A percentile compares a stretch with the other conserved stretches of the same genome.
These are phyloP conservation scores for Phengaris arion DNA, from an alignment of 2,888 invertebrate species.

Conservation along the genomic window DNA sequence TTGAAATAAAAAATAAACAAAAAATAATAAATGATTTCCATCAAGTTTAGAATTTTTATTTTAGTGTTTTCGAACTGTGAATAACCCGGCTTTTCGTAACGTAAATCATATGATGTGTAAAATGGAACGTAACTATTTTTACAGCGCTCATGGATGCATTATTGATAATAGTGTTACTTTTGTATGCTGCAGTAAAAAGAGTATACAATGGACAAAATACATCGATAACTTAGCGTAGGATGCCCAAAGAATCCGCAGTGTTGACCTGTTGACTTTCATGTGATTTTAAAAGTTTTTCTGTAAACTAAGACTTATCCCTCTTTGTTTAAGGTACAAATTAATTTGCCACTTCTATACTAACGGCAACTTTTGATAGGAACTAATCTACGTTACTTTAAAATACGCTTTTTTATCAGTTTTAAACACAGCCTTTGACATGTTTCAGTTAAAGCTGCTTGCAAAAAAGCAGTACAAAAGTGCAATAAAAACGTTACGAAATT, in stretches of 20 bases:
- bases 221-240: constrained; percentile 75
- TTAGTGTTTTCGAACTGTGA: constrained; percentile 48
- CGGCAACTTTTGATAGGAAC: constrained; percentile 28
- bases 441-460: constrained; percentile 2
- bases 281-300: constrained; percentile 61
- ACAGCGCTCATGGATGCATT: constrained; percentile 71
- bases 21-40: constrained; percentile 37
- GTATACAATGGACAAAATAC: constrained; percentile 69
- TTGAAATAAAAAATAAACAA: constrained; percentile 46
- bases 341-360: constrained; percentile 42
- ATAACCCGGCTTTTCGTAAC: constrained; percentile 62
- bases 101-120: constrained; percentile 62
- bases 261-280: constrained; percentile 70
- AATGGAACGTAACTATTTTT: constrained; percentile 58
- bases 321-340: constrained; percentile 49
- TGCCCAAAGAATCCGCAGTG: constrained; percentile 76
- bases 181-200: constrained; percentile 74
- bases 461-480: constrained; percentile 1
- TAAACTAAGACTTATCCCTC: constrained; percentile 78
- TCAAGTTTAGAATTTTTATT: constrained; percentile 52
- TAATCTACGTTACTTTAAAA: constrained; percentile 23
- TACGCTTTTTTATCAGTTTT: constrained; percentile 23
- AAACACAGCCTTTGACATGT: constrained; percentile 13
- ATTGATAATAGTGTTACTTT: constrained; percentile 65
- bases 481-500: neutral